phyloP scores from a whole-genome alignment of 1,140 invertebrate species.

The Drosophila nikananu region DNA sequence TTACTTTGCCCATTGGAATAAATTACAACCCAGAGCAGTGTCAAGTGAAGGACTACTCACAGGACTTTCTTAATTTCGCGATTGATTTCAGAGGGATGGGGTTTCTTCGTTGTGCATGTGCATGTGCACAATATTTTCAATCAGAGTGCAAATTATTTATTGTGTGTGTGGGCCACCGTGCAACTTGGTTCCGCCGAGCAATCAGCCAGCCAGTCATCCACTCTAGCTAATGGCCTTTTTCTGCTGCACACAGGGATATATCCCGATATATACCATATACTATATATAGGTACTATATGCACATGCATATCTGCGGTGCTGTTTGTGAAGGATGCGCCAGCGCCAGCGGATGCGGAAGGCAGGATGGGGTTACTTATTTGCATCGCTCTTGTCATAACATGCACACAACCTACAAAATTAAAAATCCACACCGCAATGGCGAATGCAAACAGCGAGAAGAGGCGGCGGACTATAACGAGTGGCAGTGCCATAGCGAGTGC shows the following conservation, averaged over 20 bases:
- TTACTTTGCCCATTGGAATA: no score
- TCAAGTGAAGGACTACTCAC: background rate
- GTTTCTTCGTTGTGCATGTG: background rate
- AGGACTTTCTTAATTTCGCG: background rate
- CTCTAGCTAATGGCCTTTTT: conserved; percentile 48
- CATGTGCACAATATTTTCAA: conserved; percentile 28
- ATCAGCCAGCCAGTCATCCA: conserved; percentile 33
- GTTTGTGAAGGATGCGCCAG: background rate
- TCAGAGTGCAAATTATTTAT: conserved; percentile 31
- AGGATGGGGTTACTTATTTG: conserved; percentile 39
- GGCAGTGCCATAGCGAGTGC: conserved; percentile 21
- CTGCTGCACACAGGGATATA: conserved; percentile 23
- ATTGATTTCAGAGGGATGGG: background rate
- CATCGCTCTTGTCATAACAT: conserved; percentile 62
- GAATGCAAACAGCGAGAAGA: conserved; percentile 30
- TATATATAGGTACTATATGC: no score
- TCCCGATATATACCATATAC: background rate
- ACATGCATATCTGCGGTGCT: background rate
- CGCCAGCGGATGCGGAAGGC: background rate
- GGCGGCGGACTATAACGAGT: background rate
- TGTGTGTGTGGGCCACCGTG: conserved; percentile 18
- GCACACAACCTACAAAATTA: conserved; percentile 58
- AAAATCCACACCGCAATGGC: conserved; percentile 60
- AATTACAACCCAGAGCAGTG: background rate
- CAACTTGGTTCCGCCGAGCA: conserved; percentile 22